A percentile compares a stretch with the other conserved stretches of the same genome.
These are phyloP conservation scores for Parnassius glacialis DNA, from an alignment of 2,888 invertebrate species.

Conservation along the genomic window DNA sequence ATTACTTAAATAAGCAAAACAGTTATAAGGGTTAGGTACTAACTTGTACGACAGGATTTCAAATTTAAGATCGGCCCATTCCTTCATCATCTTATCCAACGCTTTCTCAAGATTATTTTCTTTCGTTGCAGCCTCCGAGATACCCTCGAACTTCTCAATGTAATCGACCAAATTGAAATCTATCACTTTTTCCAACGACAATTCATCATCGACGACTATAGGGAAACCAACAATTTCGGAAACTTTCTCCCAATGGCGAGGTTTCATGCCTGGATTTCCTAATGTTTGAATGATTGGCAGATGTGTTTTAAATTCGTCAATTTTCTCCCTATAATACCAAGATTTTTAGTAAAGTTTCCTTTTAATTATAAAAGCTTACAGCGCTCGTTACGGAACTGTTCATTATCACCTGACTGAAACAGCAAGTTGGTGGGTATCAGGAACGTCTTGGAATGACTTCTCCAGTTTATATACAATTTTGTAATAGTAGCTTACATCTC, in stretches of 20 bases:
- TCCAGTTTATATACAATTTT: slow-evolving; percentile 93
- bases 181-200: slow-evolving; percentile 91
- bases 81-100: slow-evolving; percentile 92
- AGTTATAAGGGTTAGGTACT: slow-evolving; percentile 31
- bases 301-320: slow-evolving; percentile 93
- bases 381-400: background rate
- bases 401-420: slow-evolving; percentile 69
- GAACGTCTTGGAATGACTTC: slow-evolving; percentile 89
- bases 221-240: slow-evolving; percentile 97
- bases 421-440: slow-evolving; percentile 87
- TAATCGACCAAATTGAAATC: slow-evolving; percentile 95
- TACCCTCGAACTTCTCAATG: slow-evolving; percentile 92
- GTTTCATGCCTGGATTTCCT: slow-evolving; percentile 96
- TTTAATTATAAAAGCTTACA: background rate
- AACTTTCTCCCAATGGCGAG: slow-evolving; percentile 95
- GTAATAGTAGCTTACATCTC: slow-evolving; percentile 85
- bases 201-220: slow-evolving; percentile 89
- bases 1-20: background rate
- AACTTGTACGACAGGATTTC: slow-evolving; percentile 86
- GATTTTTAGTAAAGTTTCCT: background rate
- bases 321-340: slow-evolving; percentile 78
- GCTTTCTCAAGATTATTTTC: slow-evolving; percentile 96
- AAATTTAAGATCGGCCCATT: slow-evolving; percentile 93
- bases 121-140: slow-evolving; percentile 97
- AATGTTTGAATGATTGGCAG: slow-evolving; percentile 95